These are phyloP conservation scores for Ondatra zibethicus DNA, from an alignment of 2,113 vertebrate species.

Conservation along the genomic window DNA sequence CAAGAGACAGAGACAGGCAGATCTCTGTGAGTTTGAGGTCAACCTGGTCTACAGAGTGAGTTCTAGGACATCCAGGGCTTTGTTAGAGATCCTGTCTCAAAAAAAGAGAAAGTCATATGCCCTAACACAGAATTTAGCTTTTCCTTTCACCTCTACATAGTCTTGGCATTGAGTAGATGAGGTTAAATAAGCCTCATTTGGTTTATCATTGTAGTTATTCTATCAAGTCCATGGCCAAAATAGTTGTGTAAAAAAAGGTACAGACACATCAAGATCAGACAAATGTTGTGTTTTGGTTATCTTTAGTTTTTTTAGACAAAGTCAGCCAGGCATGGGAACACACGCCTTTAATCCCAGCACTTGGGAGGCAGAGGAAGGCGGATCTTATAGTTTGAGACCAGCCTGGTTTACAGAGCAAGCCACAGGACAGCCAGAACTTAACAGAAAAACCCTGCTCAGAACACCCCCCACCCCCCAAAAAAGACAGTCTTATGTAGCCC, in stretches of 20 bases:
- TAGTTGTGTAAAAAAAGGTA: neutral
- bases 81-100: neutral
- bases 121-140: conserved; percentile 10
- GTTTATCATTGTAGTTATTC: neutral
- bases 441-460: neutral
- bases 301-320: neutral
- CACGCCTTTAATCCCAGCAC: neutral
- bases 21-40: neutral
- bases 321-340: neutral
- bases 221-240: conserved; percentile 24
- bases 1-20: neutral
- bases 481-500: neutral
- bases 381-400: neutral
- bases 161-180: conserved; percentile 28
- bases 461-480: too few relatives aligned
- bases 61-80: too few relatives aligned
- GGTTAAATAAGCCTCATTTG: neutral
- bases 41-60: neutral
- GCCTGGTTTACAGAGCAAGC: neutral
- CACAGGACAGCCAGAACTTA: neutral
- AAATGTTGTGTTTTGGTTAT: neutral
- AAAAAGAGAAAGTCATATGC: neutral
- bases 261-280: conserved; percentile 50
- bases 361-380: neutral
- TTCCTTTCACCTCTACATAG: conserved; percentile 4